Evolutionary conservation across 64 coral and sea anemone species (phyloP).

Genomic region (Porites lutea): DNA sequence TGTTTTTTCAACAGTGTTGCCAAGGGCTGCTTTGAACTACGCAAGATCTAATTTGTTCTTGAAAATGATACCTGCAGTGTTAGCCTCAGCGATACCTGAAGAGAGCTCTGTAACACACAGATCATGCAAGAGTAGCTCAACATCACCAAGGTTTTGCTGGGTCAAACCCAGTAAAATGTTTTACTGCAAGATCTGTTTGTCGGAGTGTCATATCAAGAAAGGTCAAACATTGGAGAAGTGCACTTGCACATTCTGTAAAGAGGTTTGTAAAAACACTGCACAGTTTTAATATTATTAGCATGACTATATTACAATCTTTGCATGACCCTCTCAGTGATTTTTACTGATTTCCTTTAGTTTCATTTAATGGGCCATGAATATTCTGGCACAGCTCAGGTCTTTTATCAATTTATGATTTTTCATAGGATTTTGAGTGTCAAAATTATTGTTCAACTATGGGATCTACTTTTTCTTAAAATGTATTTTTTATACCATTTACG

Average conservation of each 20-base stretch:
- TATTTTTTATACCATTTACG: too few relatives aligned
- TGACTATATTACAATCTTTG: too few relatives aligned
- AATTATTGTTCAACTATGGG: too few relatives aligned
- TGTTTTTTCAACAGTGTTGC: background rate
- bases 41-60: background rate
- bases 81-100: background rate
- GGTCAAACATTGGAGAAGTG: conserved; percentile 67
- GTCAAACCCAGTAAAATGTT: conserved; percentile 27
- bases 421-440: too few relatives aligned
- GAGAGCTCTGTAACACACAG: background rate
- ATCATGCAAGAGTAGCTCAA: background rate
- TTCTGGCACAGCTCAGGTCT: too few relatives aligned
- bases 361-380: too few relatives aligned
- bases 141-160: background rate
- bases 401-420: too few relatives aligned
- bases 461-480: too few relatives aligned
- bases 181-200: conserved; percentile 85
- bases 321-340: too few relatives aligned
- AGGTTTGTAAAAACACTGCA: conserved; percentile 61
- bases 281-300: too few relatives aligned
- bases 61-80: conserved; percentile 27
- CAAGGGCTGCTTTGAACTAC: background rate
- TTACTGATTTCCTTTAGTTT: too few relatives aligned
- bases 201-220: conserved; percentile 74
- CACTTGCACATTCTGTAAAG: conserved; percentile 83